Base-by-base conservation (phyloP, 2,888 invertebrate genomes). In the Sicus ferrugineus region DNA sequence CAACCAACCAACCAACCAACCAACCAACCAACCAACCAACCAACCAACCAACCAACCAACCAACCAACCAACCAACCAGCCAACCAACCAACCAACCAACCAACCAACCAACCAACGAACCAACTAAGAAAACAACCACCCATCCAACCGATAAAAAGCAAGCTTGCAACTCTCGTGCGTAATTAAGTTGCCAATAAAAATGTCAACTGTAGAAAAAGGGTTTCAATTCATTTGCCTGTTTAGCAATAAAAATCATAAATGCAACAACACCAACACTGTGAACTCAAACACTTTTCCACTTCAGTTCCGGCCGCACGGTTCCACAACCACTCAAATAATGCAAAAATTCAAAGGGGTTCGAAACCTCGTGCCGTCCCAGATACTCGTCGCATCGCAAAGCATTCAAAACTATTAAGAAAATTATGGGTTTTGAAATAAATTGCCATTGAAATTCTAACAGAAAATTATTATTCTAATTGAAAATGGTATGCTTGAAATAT, bases 341-440 rank as follows among this genome's bases (percentile, higher is more conserved):
- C 28, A 30, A 28, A 28, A 21, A 52, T 21, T 28, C 4, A 7
- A 31, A 28, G 21, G 64, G 64, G 21, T 50, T 31, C 52, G 19
- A 9, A 52, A 19, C 38, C 21, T n/a, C 42, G 5, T 4, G 16
- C 42, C 42, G 11, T 4, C 42, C 16, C n/a, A n/a, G 6, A 28
- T 5, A 1, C 4, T 11, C 1, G 11, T 34, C 11, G 14, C 31
- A 42, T 4, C 28, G 28, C 26, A 19, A 28, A 42, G 28, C 23
- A 46, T 11, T n/a, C 75, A 77, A 79, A 79, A 80, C 80, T 79
- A 79, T 79, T 80, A 79, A 75, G 75, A 79, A 79, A 79, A 79
- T 79, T 79, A 79, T 80, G 77, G 80, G 79, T 79, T 79, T 79
- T 80, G 77, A 79, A 79, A 75, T 75, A 71, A 76, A 76, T 72